These are phyloP conservation scores for Oxyruncus cristatus DNA, from an alignment of 2,113 vertebrate species.

Conservation along the genomic window DNA sequence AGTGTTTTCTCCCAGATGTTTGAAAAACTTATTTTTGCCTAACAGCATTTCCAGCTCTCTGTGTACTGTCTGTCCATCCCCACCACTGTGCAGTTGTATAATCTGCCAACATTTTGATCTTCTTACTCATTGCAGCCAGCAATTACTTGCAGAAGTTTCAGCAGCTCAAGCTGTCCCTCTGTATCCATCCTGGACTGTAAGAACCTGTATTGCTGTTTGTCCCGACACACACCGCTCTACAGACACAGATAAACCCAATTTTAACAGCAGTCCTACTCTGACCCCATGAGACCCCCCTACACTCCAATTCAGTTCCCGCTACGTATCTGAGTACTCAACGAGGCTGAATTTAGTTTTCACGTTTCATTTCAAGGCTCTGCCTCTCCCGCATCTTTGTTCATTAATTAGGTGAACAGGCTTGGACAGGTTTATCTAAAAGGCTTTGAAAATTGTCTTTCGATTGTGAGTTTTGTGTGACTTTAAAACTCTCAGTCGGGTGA, in stretches of 20 bases:
- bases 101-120: background rate
- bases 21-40: background rate
- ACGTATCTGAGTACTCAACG: background rate
- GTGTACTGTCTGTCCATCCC: background rate
- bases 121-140: background rate
- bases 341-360: background rate
- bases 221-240: accelerated
- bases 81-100: background rate
- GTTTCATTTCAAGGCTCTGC: background rate
- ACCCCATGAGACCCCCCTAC: background rate
- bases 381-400: background rate
- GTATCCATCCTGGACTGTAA: background rate
- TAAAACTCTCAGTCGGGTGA: background rate
- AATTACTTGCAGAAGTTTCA: background rate
- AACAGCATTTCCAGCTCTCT: background rate
- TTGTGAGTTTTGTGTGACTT: background rate
- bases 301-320: background rate
- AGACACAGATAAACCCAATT: background rate
- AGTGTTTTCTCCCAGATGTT: background rate
- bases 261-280: background rate
- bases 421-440: background rate
- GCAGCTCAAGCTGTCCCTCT: background rate
- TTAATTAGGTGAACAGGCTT: background rate
- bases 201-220: background rate
- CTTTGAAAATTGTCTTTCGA: background rate